Evolutionary conservation across 2,797 vertebrate genomes (phyloP), one percentile per base, ranked within the genome.

Genomic region (Otolemur crassicaudatus): DNA sequence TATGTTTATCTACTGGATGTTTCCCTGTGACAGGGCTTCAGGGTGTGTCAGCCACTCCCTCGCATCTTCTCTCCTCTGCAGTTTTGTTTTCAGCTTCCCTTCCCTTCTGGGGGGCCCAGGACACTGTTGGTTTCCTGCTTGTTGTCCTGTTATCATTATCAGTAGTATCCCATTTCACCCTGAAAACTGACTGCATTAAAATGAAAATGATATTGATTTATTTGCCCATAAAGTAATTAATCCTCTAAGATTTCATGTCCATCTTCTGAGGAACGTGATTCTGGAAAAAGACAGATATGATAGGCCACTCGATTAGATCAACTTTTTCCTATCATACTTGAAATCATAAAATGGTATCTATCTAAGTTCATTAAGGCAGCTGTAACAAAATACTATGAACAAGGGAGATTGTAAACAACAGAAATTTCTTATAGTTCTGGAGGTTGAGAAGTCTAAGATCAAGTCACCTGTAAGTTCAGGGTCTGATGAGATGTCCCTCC

Each of bases 161-260:
- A 17, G 1, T 2, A 4, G 56, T 17, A 37, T 1, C 20, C 4
- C 5, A 7, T 73, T 61, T 67, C 46, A 29, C 0, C 5, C 20
- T 22, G 4, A 37, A 79, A 14, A 29, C 9, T 43, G 14, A 83
- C 69, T n/a, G 0, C 29, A 22, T 25, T 53, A 20, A 37, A 27
- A 86, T 40, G 29, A 63, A 63, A 75, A 67, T n/a, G 56, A 2
- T n/a, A 46, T 37, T 25, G 16, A 5, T 76, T 29, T 76, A 19
- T 67, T 87, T 75, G 46, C 16, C 25, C 53, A 61, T 3, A 8
- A 63, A 67, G 13, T 83, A 46, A n/a, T 70, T 49, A 4, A 0
- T 3, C 80, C 37, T 29, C 23, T 73, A 60, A 61, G 76, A 77
- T 53, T 53, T 79, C 63, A 60, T 77, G 25, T 17, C 12, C 22